phyloP scores from a whole-genome alignment of 2,113 vertebrate genomes.

The Eidolon helvum region DNA sequence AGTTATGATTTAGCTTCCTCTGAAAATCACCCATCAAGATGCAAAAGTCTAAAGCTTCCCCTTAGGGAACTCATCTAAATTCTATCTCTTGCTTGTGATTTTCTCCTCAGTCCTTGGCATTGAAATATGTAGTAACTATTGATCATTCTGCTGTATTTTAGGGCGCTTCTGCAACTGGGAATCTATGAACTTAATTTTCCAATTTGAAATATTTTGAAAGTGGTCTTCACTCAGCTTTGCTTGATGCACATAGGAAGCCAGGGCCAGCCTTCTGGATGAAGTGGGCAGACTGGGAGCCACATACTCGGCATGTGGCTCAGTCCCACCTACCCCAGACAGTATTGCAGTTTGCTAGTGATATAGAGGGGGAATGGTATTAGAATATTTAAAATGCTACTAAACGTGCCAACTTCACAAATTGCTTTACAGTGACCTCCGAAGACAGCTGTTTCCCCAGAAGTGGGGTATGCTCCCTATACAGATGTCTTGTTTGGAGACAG shows the following conservation, averaged over 20 bases:
- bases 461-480: not conserved
- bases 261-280: not conserved
- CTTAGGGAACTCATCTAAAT: constrained; percentile 42
- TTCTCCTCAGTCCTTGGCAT: constrained; percentile 30
- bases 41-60: constrained; percentile 57
- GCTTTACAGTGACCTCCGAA: not conserved
- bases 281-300: not conserved
- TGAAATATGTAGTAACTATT: constrained; percentile 47
- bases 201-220: not conserved
- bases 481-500: not conserved
- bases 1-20: constrained; percentile 35
- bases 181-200: constrained; percentile 23
- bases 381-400: not conserved
- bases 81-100: not conserved
- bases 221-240: not conserved
- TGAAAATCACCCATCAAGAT: constrained; percentile 65
- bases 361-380: not conserved
- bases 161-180: not conserved
- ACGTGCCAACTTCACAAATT: not conserved
- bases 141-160: constrained; percentile 44
- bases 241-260: not conserved
- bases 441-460: not conserved
- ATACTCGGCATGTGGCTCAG: not conserved
- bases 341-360: not conserved
- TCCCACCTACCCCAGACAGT: not conserved